Evolutionary conservation across 1,140 invertebrate genomes (phyloP), one percentile per base, ranked within the genome.

Genomic region (Dolichoris vasculosae): DNA sequence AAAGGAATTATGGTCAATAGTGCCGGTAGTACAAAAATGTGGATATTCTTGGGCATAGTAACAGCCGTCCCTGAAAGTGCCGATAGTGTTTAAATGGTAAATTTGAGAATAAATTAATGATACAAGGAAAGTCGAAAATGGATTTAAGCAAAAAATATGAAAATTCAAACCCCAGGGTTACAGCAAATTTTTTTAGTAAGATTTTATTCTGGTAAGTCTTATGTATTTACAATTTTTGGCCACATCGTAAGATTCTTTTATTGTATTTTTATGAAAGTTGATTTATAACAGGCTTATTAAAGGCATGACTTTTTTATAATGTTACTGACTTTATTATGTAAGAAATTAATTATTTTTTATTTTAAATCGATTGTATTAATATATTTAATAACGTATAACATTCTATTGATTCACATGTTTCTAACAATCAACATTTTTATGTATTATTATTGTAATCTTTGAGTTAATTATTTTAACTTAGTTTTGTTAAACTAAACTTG

Each of bases 151-250:
- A 90, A 67, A 94, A 94, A 83, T 90, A 92, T 75, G 87, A 93
- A 11, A 94, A 94, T 88, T 91, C 93, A 13, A 94, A 91, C 88
- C 94, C 94, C 1, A 90, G 92, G 83, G 55, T 88, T 8, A 89
- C 88, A 15, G 93, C 94, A 0, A 94, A 93, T 88, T 67, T 87
- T 38, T 82, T 94, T 20, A 93, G 91, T 35, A 93, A 89, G 89
- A 85, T 94, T 17, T 83, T 93, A 38, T 94, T 94, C 81, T 94
- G 92, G 94, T 94, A 89, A 93, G 92, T 92, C n/a, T 30, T 26
- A 11, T 51, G 48, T 51, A 51, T 7, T 15, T 51, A 51, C 20
- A 32, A 32, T 67, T 67, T 15, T 7, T 35, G 11, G 8, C 1
- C n/a, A 15, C 32, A n/a, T 32, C 30, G 15, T 1, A 67, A 32